Evolutionary conservation across 2,888 invertebrate genomes (phyloP), one percentile per base, ranked within the genome.

Genomic region (Leucophora obtusa): DNA sequence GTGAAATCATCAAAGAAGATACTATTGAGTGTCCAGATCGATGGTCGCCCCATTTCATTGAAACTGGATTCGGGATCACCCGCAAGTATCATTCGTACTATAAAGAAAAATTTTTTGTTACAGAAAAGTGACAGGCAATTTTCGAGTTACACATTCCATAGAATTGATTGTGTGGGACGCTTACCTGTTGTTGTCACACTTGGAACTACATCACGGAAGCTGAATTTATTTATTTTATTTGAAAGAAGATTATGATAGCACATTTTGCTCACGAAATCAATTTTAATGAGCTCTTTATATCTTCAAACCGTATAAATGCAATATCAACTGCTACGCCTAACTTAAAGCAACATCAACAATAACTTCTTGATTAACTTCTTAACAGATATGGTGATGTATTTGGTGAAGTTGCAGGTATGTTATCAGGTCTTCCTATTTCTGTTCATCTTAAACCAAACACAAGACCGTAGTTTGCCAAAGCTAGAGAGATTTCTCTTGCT

Each of bases 401-500:
- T 14, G 10, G 38, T 11, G 38, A 38, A 38, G 38, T 38, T 14
- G 38, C 38, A 38, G 38, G 11, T 38, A 38, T 38, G 11, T 14
- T 38, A 38, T 38, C 38, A 38, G 38, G 11, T 1, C 35, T 8
- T 35, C 9, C 35, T 35, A 8, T 35, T 35, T 35, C 35, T 6
- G 35, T 35, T 8, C 35, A 35, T 35, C 8, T 35, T 7, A 35
- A 35, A 35, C 35, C 35, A 8, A 8, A 10, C 3, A 8, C 10
- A 9, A 10, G 8, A n/a, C n/a, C n/a, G n/a, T n/a, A n/a, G n/a
- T n/a, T n/a, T n/a, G n/a, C 62, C 17, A 43, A 24, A 33, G 69
- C 76, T n/a, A n/a, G 73, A 10, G 47, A 68, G 28, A 33, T 60
- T 38, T 54, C 38, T 17, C 24, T 50, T 38, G 60, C 65, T 18